Evolutionary conservation across 2,113 vertebrate species (phyloP).

Genomic region (Oryctolagus cuniculus): mOryCun1.1 NC_091442.1:88155501-88156000

Average conservation of each 20-base stretch:
- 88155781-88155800: not conserved
- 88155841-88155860: conserved; percentile 10
- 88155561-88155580: not conserved
- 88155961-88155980: not conserved
- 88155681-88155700: not conserved
- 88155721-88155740: not conserved
- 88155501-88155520: not conserved
- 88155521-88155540: not conserved
- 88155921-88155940: not conserved
- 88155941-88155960: not conserved
- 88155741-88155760: not conserved
- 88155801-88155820: not conserved
- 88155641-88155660: not conserved
- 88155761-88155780: conserved; percentile 43
- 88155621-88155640: not conserved
- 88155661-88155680: not conserved
- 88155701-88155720: conserved; percentile 47
- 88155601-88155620: not conserved
- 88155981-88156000: not conserved
- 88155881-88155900: not conserved
- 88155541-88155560: not conserved
- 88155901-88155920: not conserved
- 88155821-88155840: conserved; percentile 43
- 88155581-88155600: not conserved
- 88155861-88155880: not conserved